Percentiles rank a stretch among this genome's conserved stretches.
These are phyloP conservation scores for Porites cylindrica DNA, from an alignment of 92 coral and sea anemone genomes.

Conservation along the genomic window DNA sequence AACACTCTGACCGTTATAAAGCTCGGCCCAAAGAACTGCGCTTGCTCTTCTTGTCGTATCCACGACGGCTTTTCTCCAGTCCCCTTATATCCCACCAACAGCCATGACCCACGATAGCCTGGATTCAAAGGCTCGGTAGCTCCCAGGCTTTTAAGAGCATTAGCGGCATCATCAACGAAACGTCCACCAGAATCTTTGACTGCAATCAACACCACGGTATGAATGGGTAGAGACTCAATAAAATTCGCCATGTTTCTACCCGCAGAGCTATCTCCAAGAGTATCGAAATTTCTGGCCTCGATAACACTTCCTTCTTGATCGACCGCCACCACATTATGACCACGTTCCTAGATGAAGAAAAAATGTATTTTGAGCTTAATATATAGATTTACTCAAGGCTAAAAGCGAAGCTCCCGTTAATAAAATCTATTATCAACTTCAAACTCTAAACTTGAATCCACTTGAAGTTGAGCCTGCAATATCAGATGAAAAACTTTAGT, in stretches of 20 bases:
- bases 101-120: constrained; percentile 67
- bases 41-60: constrained; percentile 55
- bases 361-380: neutral
- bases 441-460: too few species aligned
- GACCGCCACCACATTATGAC: constrained; percentile 74
- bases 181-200: constrained; percentile 49
- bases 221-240: constrained; percentile 42
- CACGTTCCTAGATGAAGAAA: constrained; percentile 45
- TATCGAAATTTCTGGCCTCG: constrained; percentile 54
- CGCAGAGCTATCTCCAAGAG: constrained; percentile 41
- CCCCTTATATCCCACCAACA: constrained; percentile 75
- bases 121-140: constrained; percentile 53
- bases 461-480: too few species aligned
- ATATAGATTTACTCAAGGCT: neutral
- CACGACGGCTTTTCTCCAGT: constrained; percentile 74
- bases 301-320: constrained; percentile 44
- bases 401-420: too few species aligned
- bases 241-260: constrained; percentile 61
- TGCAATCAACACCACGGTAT: constrained; percentile 65
- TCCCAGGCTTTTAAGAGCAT: constrained; percentile 60
- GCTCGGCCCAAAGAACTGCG: constrained; percentile 56
- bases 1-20: constrained; percentile 35
- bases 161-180: constrained; percentile 35
- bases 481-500: too few species aligned
- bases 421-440: too few species aligned